phyloP scores from a whole-genome alignment of 2,888 invertebrate genomes.

The Troides oblongomaculatus region DNA sequence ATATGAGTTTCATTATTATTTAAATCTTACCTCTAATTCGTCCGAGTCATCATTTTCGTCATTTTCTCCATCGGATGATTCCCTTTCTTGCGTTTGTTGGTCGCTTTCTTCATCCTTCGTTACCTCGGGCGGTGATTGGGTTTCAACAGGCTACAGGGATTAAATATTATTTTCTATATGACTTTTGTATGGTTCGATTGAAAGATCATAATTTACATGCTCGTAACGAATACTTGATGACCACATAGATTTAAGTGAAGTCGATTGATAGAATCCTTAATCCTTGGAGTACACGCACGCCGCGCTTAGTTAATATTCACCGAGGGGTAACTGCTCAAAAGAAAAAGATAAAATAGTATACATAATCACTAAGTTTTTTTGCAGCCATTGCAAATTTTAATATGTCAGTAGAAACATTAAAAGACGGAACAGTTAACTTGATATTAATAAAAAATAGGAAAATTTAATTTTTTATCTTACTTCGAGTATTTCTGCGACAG shows the following conservation, averaged over 20 bases:
- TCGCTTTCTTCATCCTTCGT: conserved; percentile 43
- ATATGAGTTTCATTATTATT: neutral
- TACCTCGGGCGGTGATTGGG: conserved; percentile 41
- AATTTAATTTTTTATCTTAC: conserved; percentile 40
- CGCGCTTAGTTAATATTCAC: no score
- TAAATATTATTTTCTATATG: neutral
- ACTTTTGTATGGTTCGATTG: no score
- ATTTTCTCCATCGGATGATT: conserved; percentile 80
- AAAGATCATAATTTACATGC: no score
- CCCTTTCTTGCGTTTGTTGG: conserved; percentile 61
- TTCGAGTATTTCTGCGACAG: conserved; percentile 49
- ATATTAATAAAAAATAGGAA: no score
- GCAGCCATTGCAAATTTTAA: neutral
- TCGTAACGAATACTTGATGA: no score
- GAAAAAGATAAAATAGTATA: no score
- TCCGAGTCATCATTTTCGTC: conserved; percentile 85
- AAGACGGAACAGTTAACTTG: no score
- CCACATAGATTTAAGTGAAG: no score
- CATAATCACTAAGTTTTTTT: neutral
- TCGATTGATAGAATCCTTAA: no score
- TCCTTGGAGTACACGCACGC: no score
- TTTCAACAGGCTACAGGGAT: conserved; percentile 44
- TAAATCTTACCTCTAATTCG: conserved; percentile 78
- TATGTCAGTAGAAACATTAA: neutral
- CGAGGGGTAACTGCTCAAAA: no score